These are phyloP conservation scores for Tolmerus cingulatus DNA, from an alignment of 2,888 invertebrate genomes.

Conservation along the genomic window DNA sequence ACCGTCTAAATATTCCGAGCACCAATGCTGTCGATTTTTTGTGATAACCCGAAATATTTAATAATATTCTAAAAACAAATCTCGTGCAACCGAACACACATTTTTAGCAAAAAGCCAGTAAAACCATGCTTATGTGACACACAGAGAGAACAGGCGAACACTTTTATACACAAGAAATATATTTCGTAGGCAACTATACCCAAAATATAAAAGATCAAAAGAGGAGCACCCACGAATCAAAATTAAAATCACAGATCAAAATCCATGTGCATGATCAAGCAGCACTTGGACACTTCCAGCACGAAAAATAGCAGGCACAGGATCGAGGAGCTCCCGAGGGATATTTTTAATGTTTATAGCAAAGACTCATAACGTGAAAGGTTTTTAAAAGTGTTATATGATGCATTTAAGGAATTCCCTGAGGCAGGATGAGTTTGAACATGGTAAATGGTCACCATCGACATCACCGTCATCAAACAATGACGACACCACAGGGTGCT, in stretches of 20 bases:
- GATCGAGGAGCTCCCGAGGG: neutral
- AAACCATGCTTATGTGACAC: neutral
- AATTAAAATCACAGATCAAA: neutral
- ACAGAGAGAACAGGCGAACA: neutral
- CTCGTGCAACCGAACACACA: neutral
- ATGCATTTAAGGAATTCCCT: constrained; percentile 44
- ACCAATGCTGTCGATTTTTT: neutral
- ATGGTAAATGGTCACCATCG: constrained; percentile 26
- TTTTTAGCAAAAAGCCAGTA: neutral
- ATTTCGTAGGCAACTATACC: neutral
- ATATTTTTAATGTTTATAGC: constrained; percentile 4
- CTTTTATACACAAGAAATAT: neutral
- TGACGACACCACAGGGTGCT: constrained; percentile 1
- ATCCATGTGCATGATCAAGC: constrained; percentile 26
- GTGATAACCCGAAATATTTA: neutral
- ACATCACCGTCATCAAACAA: neutral
- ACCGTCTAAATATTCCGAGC: neutral
- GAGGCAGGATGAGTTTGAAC: constrained; percentile 39
- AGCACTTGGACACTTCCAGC: neutral
- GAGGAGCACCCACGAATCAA: neutral
- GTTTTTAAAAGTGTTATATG: constrained; percentile 9
- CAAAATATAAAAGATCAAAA: neutral
- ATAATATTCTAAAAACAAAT: neutral
- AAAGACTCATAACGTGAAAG: constrained; percentile 11
- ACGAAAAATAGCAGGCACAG: neutral